A percentile compares a stretch with the other conserved stretches of the same genome.
Evolutionary conservation across 1,140 invertebrate genomes (phyloP).

Genomic region (Helicorthomorpha holstii): DNA sequence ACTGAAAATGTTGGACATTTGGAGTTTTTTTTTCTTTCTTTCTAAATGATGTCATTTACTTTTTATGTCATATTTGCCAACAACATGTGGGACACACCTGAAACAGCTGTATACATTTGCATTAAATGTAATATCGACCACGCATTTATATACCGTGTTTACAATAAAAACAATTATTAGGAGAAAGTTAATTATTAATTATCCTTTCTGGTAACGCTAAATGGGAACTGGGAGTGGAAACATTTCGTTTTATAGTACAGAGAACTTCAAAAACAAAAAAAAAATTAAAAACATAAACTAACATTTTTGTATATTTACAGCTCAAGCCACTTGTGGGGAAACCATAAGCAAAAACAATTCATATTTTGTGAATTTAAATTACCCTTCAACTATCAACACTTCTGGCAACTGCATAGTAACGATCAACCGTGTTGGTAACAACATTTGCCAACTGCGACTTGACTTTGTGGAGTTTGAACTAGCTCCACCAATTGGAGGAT

Average conservation of each 20-base stretch:
- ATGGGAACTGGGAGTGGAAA: too few species aligned
- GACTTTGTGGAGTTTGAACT: slow-evolving; percentile 48
- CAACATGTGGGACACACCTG: too few species aligned
- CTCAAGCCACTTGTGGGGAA: slow-evolving; percentile 33
- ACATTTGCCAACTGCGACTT: slow-evolving; percentile 58
- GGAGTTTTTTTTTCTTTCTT: too few species aligned
- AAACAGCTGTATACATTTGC: too few species aligned
- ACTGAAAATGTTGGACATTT: too few species aligned
- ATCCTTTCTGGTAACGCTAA: too few species aligned
- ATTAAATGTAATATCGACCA: too few species aligned
- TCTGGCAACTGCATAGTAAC: slow-evolving; percentile 48
- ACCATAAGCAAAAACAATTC: slow-evolving; percentile 20
- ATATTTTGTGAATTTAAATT: slow-evolving; percentile 20
- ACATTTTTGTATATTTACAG: slow-evolving; percentile 30
- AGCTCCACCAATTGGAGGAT: slow-evolving; percentile 35
- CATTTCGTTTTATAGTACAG: slow-evolving; percentile 10
- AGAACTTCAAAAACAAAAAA: slow-evolving; percentile 15
- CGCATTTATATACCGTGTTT: too few species aligned
- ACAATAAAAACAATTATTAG: too few species aligned
- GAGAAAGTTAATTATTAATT: too few species aligned
- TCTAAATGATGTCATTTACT: too few species aligned
- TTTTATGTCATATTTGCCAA: too few species aligned
- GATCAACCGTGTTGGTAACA: slow-evolving; percentile 42
- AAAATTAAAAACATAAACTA: slow-evolving; percentile 20
- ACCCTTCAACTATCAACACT: slow-evolving; percentile 28